Evolutionary conservation across 2,113 vertebrate species (phyloP), one percentile per base, ranked within the genome.

Genomic region (Hemichromis elongatus): DNA sequence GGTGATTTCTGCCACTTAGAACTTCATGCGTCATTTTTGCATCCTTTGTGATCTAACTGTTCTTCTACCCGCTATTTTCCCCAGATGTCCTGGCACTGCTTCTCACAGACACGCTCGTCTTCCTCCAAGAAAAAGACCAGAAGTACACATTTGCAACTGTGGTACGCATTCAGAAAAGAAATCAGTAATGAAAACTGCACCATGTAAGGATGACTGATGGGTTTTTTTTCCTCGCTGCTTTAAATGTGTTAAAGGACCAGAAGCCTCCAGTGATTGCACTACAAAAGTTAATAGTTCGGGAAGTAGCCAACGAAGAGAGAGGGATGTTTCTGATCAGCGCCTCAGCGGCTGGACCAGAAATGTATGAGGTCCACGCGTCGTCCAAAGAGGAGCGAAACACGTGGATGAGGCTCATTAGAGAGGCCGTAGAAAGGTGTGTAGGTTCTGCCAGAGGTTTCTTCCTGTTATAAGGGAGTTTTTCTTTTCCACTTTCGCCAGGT

Each of bases 251-350:
- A 79, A 66, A 99, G 99, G 98, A 99, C 89, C 98, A 98, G 96
- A 99, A 99, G 88, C 98, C 98, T 37, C 97, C 98, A 0, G 97
- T 99, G 77, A 98, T 99, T 70, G 96, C 97, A 1, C 96, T 99
- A 88, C 98, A 98, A 94, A 99, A 97, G 90, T 96, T 99, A 66
- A 99, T 99, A 10, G 99, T 99, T 45, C 96, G 99, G 88, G 98
- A 99, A 94, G 99, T 99, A 6, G 99, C 99, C 2, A 99, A 99
- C 0, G 98, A 99, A 88, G 99, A 99, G 91, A 94, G 96, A 75
- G 99, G 98, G 3, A 98, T 99, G 98, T 99, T 99, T 92, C 89
- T 99, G 55, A 99, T 99, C 89, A 99, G 98, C 0, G 97, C 98
- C 2, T 99, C 98, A 0, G 96, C 97, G 5, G 95, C 97, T 2